These are phyloP conservation scores for Sphenodon punctatus DNA, from an alignment of 2,797 vertebrate species.

Conservation along the genomic window DNA sequence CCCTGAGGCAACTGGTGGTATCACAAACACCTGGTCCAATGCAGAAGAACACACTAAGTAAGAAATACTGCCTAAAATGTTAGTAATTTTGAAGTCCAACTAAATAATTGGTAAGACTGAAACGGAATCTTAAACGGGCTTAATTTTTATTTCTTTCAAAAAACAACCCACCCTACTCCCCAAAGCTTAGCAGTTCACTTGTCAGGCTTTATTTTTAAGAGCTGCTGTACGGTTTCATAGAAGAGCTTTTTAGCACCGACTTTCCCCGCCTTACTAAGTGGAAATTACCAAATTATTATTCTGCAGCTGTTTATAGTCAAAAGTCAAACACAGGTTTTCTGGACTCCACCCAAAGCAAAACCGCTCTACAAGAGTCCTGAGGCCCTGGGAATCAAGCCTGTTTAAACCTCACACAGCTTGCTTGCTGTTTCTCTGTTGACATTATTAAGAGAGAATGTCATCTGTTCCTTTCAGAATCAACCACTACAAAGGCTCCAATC, in stretches of 20 bases:
- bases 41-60: neutral
- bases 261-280: constrained; percentile 13
- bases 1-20: neutral
- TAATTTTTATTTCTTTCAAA: neutral
- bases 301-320: neutral
- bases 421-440: accelerated
- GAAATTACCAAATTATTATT: constrained; percentile 25
- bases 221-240: neutral
- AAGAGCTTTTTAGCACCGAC: neutral
- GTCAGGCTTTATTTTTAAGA: constrained; percentile 28
- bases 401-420: neutral
- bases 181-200: constrained; percentile 19
- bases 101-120: neutral
- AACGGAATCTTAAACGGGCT: neutral
- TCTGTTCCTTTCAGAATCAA: neutral
- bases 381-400: neutral
- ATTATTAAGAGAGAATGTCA: neutral
- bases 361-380: accelerated
- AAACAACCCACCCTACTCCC: too few species aligned
- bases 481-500: too few species aligned
- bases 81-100: neutral
- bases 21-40: neutral
- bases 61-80: neutral
- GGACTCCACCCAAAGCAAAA: constrained; percentile 28
- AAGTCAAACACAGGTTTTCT: constrained; percentile 13